Base-by-base conservation (phyloP, 2,113 vertebrate species). In the Diglossa brunneiventris region DNA sequence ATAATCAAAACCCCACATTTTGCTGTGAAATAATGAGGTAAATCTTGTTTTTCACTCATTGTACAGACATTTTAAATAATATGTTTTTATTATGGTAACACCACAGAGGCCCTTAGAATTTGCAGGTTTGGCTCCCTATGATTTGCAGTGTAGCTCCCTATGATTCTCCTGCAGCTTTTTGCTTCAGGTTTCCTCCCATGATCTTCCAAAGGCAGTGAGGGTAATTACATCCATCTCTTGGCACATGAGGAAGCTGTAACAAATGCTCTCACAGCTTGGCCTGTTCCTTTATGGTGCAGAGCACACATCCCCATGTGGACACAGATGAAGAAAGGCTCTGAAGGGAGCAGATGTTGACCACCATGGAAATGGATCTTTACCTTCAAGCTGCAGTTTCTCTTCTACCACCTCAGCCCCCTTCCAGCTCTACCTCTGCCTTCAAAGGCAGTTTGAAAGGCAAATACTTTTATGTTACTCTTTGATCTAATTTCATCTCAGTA, bases 401-500 rank as follows among this genome's bases (percentile, higher is more conserved):
- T 58, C 33, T 9, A 42, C 28, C 37, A 22, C 12, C 12, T 24
- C 42, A 62, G 3, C 10, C 16, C 31, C 22, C 1, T 41, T 56
- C 35, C 49, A 75, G 23, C 52, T 80, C 55, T 78, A 37, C 27
- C 52, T 47, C 76, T 55, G 73, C 83, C 41, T 91, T 50, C 24
- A 81, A 76, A 72, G 55, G 68, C 58, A 37, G 59, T 58, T 67
- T 80, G 76, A 93, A 94, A 91, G 87, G 78, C 79, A 87, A 56
- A 92, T 69, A 86, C 64, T 3, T 59, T 58, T 52, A 66, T 74
- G 67, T 39, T 83, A 62, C 55, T 58, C 56, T 90, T 93, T 91
- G 94, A 95, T 94, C 85, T 89, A 49, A 81, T 93, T 88, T 93
- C 49, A 86, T 85, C 80, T 82, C 59, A 31, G 89, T 84, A 90